Conservation (phyloP, 2,113 vertebrate species). For the Nothoprocta pentlandii region DNA sequence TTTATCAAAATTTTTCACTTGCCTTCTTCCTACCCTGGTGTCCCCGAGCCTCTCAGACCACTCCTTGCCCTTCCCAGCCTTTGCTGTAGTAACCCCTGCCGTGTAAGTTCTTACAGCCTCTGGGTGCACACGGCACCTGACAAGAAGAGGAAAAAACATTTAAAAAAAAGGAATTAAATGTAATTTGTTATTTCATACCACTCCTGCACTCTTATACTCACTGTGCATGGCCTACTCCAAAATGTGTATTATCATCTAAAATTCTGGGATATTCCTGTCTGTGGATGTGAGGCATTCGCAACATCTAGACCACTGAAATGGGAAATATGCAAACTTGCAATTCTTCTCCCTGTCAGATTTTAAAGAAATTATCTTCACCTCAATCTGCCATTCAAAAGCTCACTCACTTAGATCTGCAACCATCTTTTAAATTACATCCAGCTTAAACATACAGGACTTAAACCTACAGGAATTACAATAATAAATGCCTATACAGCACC, state of each 20-base stretch:
- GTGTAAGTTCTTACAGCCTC: background rate
- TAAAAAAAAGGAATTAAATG: background rate
- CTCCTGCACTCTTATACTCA: background rate
- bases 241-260: background rate
- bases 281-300: background rate
- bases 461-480: background rate
- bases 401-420: background rate
- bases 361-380: constrained; percentile 18
- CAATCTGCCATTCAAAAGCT: background rate
- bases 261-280: background rate
- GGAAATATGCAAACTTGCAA: background rate
- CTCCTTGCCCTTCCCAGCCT: background rate
- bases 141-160: background rate
- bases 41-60: background rate
- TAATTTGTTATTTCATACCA: background rate
- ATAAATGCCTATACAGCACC: background rate
- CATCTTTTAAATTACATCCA: background rate
- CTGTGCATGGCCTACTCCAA: background rate
- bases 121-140: background rate
- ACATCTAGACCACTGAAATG: background rate
- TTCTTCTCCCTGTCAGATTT: background rate
- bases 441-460: background rate
- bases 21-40: background rate
- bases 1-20: background rate
- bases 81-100: background rate